These are phyloP conservation scores for Tribolium madens DNA, from an alignment of 1,140 invertebrate species.

Conservation along the genomic window DNA sequence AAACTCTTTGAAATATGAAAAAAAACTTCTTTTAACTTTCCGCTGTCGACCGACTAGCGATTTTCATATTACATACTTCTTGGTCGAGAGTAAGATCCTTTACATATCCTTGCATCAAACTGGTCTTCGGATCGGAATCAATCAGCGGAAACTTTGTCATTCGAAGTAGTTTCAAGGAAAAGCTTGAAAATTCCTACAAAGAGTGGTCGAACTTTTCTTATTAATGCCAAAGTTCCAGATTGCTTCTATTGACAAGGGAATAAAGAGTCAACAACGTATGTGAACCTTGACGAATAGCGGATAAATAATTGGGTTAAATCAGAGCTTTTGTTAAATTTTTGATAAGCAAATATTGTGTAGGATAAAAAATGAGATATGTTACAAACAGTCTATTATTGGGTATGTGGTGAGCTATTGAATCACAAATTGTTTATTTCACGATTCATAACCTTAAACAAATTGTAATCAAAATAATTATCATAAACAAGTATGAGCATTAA, in stretches of 20 bases:
- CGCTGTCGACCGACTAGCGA: no score
- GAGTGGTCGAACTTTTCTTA: not conserved
- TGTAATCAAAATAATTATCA: not conserved
- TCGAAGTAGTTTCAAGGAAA: not conserved
- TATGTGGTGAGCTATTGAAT: not conserved
- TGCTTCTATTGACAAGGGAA: not conserved
- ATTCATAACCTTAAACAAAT: not conserved
- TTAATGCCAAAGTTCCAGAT: not conserved
- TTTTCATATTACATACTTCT: no score
- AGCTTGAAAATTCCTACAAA: not conserved
- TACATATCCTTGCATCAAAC: no score
- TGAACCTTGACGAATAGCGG: not conserved
- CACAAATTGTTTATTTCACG: not conserved
- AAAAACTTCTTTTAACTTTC: no score
- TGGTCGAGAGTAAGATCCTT: no score
- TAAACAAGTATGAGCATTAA: not conserved
- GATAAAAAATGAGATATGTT: not conserved
- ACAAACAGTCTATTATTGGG: not conserved
- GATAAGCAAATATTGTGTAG: not conserved
- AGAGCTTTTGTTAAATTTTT: not conserved
- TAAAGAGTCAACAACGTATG: not conserved
- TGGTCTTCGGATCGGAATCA: not conserved
- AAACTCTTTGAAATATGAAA: no score
- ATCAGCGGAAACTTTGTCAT: not conserved
- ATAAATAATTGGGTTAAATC: not conserved